phyloP scores from a whole-genome alignment of 2,113 vertebrate species.

The Vulpes vulpes region DNA sequence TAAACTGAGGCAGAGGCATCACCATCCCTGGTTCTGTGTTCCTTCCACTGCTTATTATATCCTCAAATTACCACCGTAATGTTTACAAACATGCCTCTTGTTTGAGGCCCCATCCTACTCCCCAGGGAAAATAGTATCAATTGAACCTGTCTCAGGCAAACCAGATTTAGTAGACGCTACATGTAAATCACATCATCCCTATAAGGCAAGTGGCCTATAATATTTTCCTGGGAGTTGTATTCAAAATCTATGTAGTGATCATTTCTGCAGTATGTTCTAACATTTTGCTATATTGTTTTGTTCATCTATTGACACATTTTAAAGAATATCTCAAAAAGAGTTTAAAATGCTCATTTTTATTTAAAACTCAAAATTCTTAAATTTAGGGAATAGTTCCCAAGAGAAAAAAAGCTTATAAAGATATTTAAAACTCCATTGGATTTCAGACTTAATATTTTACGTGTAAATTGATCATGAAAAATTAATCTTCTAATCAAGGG shows the following conservation, averaged over 20 bases:
- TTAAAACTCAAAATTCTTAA: slow-evolving; percentile 42
- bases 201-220: background rate
- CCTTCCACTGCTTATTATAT: background rate
- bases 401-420: background rate
- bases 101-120: background rate
- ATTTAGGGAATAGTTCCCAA: background rate
- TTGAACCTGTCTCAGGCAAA: slow-evolving; percentile 17
- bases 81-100: background rate
- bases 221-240: background rate
- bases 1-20: background rate
- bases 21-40: background rate
- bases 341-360: background rate
- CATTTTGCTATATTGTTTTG: background rate
- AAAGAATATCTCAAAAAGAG: slow-evolving; percentile 17
- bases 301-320: background rate
- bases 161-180: background rate
- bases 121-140: background rate
- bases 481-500: slow-evolving; percentile 59
- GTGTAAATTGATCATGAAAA: slow-evolving; percentile 52
- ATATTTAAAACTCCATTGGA: slow-evolving; percentile 37
- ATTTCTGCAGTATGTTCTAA: background rate
- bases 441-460: slow-evolving; percentile 54
- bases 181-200: background rate
- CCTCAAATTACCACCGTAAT: background rate
- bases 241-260: background rate